Evolutionary conservation across 2,888 invertebrate genomes (phyloP).

Genomic region (Griposia aprilina): DNA sequence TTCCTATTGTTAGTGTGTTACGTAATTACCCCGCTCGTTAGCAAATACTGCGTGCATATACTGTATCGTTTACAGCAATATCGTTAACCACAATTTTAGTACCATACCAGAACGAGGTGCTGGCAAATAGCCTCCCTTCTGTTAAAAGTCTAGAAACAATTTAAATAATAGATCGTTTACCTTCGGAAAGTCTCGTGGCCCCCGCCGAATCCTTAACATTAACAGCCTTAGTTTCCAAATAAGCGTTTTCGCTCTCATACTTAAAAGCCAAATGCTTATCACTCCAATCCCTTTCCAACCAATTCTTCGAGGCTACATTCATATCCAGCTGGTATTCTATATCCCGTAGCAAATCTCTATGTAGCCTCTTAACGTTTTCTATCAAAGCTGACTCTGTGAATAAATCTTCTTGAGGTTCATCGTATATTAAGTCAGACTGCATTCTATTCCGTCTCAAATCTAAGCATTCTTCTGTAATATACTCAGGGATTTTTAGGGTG

Average conservation of each 20-base stretch:
- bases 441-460: conserved; percentile 92
- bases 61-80: background rate
- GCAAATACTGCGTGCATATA: background rate
- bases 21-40: no score
- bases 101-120: background rate
- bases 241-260: conserved; percentile 93
- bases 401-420: conserved; percentile 94
- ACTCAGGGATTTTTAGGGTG: conserved; percentile 80
- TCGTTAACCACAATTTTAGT: background rate
- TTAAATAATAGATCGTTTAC: conserved; percentile 26
- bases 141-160: background rate
- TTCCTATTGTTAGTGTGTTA: no score
- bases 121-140: no score
- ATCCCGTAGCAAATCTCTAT: conserved; percentile 92
- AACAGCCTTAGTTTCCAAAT: conserved; percentile 92
- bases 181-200: conserved; percentile 94
- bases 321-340: conserved; percentile 93
- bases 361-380: conserved; percentile 92
- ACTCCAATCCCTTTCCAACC: conserved; percentile 97
- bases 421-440: conserved; percentile 94
- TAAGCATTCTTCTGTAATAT: conserved; percentile 92
- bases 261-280: conserved; percentile 95
- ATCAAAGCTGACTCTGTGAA: conserved; percentile 93
- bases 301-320: conserved; percentile 94
- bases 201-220: conserved; percentile 95